A percentile compares a stretch with the other conserved stretches of the same genome.
Evolutionary conservation across 2,113 vertebrate species (phyloP).

Genomic region (Regulus satrapa): DNA sequence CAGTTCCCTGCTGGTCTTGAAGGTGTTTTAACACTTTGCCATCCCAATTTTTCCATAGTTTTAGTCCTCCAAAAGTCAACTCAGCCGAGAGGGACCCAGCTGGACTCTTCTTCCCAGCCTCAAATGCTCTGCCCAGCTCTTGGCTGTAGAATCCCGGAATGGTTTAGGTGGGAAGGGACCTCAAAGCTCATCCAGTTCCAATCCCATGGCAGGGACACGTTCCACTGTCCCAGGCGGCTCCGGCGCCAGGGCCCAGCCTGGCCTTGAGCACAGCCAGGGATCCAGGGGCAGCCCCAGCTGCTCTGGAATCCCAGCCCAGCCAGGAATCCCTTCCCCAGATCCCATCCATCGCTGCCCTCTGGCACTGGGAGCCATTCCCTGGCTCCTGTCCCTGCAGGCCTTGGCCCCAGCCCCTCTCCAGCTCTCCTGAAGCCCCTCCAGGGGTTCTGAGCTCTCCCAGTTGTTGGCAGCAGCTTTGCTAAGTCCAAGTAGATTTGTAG

Average conservation of each 20-base stretch:
- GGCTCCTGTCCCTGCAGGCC: accelerated
- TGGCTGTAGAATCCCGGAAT: not conserved
- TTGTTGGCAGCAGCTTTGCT: not conserved
- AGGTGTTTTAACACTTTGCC: not conserved
- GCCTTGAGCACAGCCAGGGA: not conserved
- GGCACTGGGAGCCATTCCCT: not conserved
- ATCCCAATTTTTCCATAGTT: not conserved
- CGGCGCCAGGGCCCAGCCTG: not conserved
- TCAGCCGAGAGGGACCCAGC: not conserved
- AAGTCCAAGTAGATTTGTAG: not conserved
- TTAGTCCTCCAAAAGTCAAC: not conserved
- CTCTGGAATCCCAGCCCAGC: not conserved
- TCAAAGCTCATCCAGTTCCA: accelerated
- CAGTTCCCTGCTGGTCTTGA: not conserved
- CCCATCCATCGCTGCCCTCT: not conserved
- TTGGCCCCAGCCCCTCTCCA: not conserved
- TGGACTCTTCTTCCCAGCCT: not conserved
- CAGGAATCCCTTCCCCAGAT: not conserved
- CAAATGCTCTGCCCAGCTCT: not conserved
- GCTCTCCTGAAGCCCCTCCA: not conserved
- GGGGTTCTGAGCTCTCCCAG: not conserved
- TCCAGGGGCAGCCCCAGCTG: not conserved
- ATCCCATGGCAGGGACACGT: not conserved
- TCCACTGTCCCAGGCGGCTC: accelerated
- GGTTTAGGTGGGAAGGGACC: not conserved